Base-by-base conservation (phyloP, 2,888 invertebrate species). In the Tiliacea citrago region DNA sequence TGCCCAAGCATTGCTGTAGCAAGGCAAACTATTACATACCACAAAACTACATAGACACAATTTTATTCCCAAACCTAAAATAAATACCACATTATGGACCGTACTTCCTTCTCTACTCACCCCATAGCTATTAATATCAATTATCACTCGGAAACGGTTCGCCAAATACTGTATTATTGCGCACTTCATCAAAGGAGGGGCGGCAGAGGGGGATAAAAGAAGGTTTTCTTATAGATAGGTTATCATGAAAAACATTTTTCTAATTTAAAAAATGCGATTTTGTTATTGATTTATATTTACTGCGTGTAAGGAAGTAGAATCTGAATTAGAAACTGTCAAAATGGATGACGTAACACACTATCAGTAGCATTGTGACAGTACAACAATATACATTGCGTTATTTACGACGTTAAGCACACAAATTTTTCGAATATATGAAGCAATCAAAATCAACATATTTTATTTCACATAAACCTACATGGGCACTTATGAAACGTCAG, bases 121-220 rank as follows among this genome's bases (percentile, higher is more conserved):
- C 81, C 85, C 74, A 18, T 12, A 51, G 63, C 78, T 78, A 85
- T 87, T 82, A 88, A 87, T 87, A 88, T 74, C 88, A 85, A 88
- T 87, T 85, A 86, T 73, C 73, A 72, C 72, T 78, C 76, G 74
- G 58, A 77, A 84, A 69, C 82, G 58, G 53, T 73, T 77, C 62
- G 57, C 71, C 80, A 80, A 86, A 79, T 77, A 67, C 87, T 58
- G 21, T 80, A 77, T 84, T 79, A 85, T 82, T 84, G 68, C 82
- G 73, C 82, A 51, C 51, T 86, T 80, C 80, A 57, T 86, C 87
- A 85, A 70, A 79, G 49, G 61, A 62, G 72, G 82, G 67, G 0
- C 21, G 65, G 55, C 12, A 45, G 60, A 18, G 57, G 49, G 21
- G 0, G 73, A 42, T 79, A 78, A 29, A 29, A 57, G 72, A 21